Evolutionary conservation across 2,113 vertebrate species (phyloP).

Genomic region (Myiozetetes cayanensis): DNA sequence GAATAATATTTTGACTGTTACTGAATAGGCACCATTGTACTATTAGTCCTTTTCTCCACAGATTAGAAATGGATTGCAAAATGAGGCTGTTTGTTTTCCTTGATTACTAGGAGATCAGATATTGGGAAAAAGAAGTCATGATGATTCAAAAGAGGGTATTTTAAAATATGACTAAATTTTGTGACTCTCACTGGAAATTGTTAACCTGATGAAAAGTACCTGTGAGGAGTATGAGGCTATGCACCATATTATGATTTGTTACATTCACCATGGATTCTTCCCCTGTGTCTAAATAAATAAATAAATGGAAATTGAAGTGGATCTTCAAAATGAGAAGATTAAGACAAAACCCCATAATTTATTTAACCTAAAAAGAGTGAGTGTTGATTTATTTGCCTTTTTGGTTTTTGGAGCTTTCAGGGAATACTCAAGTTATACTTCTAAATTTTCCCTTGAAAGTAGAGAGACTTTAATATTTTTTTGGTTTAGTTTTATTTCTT

Average conservation of each 20-base stretch:
- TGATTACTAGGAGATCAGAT: slow-evolving; percentile 29
- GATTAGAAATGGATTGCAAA: slow-evolving; percentile 21
- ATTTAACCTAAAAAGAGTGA: slow-evolving; percentile 19
- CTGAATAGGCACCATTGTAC: slow-evolving; percentile 21
- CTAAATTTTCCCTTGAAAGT: slow-evolving; percentile 11
- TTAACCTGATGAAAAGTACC: slow-evolving; percentile 20
- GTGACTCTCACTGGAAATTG: slow-evolving; percentile 30
- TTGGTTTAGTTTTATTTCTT: slow-evolving; percentile 17
- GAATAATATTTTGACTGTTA: slow-evolving; percentile 14
- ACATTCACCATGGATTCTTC: background rate
- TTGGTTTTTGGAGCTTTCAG: slow-evolving; percentile 7
- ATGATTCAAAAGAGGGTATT: slow-evolving; percentile 31
- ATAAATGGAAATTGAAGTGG: background rate
- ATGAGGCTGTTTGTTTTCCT: slow-evolving; percentile 38
- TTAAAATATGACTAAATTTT: slow-evolving; percentile 30
- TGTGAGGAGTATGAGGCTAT: background rate
- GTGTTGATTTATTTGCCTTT: slow-evolving; percentile 28
- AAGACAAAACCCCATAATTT: background rate
- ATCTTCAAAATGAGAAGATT: background rate
- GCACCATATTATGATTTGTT: background rate
- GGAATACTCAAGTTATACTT: background rate
- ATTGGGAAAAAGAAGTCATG: slow-evolving; percentile 19
- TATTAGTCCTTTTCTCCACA: background rate
- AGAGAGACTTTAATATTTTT: background rate
- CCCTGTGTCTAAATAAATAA: background rate